Conservation (phyloP, 2,888 invertebrate species). For the Eremobia ochroleuca region DNA sequence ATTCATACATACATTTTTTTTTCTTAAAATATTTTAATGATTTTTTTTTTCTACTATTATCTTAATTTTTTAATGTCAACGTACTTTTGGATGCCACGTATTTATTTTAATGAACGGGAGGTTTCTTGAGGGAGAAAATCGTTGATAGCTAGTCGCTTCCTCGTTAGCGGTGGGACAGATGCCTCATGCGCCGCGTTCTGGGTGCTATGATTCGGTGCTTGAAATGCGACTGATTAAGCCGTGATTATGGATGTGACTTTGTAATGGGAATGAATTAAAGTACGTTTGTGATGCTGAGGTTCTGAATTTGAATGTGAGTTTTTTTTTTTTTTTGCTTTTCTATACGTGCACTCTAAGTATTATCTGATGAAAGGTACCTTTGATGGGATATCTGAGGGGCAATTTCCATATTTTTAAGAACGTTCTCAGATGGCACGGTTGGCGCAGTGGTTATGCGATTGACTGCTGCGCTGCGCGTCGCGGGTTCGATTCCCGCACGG, state of each 20-base stretch:
- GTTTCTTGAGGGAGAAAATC: not conserved
- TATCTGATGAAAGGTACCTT: not conserved
- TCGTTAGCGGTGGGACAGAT: not conserved
- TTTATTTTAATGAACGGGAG: not conserved
- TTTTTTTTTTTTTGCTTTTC: not conserved
- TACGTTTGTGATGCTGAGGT: slow-evolving; percentile 14
- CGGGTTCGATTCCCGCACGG: no score
- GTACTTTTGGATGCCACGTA: no score
- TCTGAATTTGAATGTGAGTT: slow-evolving; percentile 34
- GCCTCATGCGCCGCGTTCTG: not conserved
- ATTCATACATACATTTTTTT: no score
- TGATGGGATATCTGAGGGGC: not conserved
- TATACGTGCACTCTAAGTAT: not conserved
- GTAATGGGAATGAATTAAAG: slow-evolving; percentile 39
- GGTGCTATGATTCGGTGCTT: slow-evolving; percentile 41
- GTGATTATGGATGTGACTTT: slow-evolving; percentile 50
- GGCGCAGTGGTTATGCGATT: no score
- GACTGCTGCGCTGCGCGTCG: no score
- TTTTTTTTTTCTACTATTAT: no score
- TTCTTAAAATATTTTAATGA: no score
- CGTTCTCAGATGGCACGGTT: no score
- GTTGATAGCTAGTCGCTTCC: not conserved
- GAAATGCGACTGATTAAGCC: slow-evolving; percentile 47
- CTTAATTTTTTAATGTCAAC: no score
- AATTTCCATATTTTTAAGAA: no score